Evolutionary conservation across 2,113 vertebrate species (phyloP).

Genomic region (Terrapene triunguis): DNA sequence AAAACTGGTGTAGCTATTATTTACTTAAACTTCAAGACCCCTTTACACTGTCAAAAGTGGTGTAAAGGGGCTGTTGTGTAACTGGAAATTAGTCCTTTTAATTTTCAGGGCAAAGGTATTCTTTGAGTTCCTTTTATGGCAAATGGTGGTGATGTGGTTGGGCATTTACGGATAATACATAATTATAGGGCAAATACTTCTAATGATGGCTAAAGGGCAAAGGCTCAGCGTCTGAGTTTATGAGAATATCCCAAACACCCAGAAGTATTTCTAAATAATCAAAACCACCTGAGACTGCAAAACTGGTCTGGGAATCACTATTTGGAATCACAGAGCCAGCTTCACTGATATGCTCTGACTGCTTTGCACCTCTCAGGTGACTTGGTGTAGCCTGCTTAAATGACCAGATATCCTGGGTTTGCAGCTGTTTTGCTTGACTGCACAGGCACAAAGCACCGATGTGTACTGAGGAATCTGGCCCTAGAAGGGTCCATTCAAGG

Average conservation of each 20-base stretch:
- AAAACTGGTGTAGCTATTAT: constrained; percentile 34
- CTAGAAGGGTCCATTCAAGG: neutral
- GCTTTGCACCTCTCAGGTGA: constrained; percentile 23
- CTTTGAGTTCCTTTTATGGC: constrained; percentile 57
- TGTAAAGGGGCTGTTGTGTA: neutral
- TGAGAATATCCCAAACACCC: neutral
- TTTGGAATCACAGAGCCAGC: neutral
- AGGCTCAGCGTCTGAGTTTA: constrained; percentile 20
- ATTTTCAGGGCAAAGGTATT: constrained; percentile 66
- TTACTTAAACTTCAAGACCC: constrained; percentile 41
- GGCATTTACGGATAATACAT: constrained; percentile 64
- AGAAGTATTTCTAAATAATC: neutral
- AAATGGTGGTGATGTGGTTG: constrained; percentile 48
- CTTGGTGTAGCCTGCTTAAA: constrained; percentile 15
- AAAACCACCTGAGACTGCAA: neutral
- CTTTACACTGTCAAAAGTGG: constrained; percentile 55
- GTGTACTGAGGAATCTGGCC: neutral
- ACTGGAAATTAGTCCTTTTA: constrained; percentile 35
- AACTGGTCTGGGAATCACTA: neutral
- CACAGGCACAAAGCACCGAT: neutral
- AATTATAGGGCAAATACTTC: constrained; percentile 59
- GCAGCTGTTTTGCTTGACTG: neutral
- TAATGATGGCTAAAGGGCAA: constrained; percentile 53
- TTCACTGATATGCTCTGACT: neutral
- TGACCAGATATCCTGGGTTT: neutral